Evolutionary conservation across 2,113 vertebrate genomes (phyloP).

Genomic region (Lonchura striata): DNA sequence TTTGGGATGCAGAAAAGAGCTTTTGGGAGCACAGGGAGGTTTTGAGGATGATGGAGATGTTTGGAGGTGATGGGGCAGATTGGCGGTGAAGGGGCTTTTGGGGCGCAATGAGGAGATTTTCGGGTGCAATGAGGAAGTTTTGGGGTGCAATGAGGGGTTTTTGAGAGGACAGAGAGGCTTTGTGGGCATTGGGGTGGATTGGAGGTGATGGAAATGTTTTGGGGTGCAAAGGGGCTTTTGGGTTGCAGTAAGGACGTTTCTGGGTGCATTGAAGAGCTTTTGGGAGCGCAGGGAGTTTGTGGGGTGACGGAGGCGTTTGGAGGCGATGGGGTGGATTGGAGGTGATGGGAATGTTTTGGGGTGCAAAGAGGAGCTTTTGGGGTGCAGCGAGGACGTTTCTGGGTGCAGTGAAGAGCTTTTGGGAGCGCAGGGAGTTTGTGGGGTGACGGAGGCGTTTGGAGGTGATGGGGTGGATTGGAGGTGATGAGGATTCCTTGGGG

Average conservation of each 20-base stretch:
- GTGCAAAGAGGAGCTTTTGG: not conserved
- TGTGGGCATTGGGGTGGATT: not conserved
- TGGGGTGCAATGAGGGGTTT: not conserved
- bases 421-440: not conserved
- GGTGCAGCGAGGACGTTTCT: not conserved
- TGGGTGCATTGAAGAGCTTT: not conserved
- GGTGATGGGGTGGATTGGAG: not conserved
- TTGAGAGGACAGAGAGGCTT: not conserved
- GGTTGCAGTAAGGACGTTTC: not conserved
- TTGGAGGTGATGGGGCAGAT: too few species aligned
- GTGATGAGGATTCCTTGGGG: not conserved
- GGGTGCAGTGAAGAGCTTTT: not conserved
- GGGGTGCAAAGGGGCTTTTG: not conserved
- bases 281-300: not conserved
- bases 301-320: not conserved
- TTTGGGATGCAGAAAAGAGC: not conserved
- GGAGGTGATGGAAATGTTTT: not conserved
- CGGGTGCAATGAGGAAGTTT: not conserved
- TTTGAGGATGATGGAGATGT: not conserved
- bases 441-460: not conserved
- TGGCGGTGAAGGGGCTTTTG: not conserved
- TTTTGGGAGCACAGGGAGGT: not conserved
- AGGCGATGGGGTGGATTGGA: not conserved
- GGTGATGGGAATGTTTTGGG: not conserved
- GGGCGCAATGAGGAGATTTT: not conserved